Evolutionary conservation across 2,113 vertebrate genomes (phyloP).

Genomic region (Marcusenius ussheri): DNA sequence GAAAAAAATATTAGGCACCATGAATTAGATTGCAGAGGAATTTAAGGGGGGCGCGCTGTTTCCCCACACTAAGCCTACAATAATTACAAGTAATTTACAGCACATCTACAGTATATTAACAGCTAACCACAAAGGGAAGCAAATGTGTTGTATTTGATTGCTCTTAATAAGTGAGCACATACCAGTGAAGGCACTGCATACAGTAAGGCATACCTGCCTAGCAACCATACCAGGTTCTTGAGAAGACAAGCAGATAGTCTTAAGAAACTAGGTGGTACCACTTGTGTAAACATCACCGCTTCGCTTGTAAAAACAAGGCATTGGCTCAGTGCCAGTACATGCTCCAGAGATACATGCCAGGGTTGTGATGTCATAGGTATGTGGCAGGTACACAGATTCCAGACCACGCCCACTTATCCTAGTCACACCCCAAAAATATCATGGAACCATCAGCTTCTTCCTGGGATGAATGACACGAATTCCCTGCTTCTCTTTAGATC

Average conservation of each 20-base stretch:
- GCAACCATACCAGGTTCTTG: conserved; percentile 25
- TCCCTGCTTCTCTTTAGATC: conserved; percentile 6
- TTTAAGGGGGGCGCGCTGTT: background rate
- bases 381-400: conserved; percentile 33
- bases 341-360: conserved; percentile 35
- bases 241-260: conserved; percentile 36
- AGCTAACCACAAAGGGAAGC: background rate
- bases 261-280: background rate
- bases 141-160: background rate
- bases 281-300: conserved; percentile 31
- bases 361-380: conserved; percentile 39
- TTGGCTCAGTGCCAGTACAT: conserved; percentile 36
- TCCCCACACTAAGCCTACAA: background rate
- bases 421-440: conserved; percentile 37
- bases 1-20: background rate
- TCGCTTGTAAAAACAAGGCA: conserved; percentile 32
- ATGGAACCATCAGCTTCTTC: conserved; percentile 32
- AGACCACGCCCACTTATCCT: conserved; percentile 19
- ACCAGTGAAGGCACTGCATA: conserved; percentile 40
- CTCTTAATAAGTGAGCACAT: background rate
- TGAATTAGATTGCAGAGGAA: background rate
- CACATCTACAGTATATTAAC: background rate
- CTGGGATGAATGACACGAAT: conserved; percentile 5
- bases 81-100: background rate
- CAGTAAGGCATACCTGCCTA: conserved; percentile 24